Conservation (phyloP, 2,113 vertebrate genomes). For the Psammodynastes pulverulentus region DNA sequence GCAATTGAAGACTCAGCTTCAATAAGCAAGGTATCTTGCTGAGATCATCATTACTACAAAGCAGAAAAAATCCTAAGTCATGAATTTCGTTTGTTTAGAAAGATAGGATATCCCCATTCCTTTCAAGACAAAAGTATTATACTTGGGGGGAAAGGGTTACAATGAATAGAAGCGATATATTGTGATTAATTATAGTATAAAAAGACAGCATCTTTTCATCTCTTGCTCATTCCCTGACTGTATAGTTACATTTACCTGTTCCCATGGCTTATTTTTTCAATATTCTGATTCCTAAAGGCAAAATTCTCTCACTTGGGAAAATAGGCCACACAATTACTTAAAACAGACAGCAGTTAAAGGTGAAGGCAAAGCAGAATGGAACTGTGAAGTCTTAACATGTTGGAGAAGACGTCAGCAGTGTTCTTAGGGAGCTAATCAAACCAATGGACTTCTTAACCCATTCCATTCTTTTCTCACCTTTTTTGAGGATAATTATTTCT, state of each 20-base stretch:
- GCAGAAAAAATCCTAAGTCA: not conserved
- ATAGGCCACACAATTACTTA: not conserved
- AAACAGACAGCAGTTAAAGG: not conserved
- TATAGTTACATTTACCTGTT: not conserved
- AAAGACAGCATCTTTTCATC: not conserved
- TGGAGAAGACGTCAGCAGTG: not conserved
- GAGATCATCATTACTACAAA: not conserved
- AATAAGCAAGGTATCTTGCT: not conserved
- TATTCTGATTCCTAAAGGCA: not conserved
- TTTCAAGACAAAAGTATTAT: not conserved
- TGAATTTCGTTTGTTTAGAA: not conserved
- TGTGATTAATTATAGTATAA: not conserved
- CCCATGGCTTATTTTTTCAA: constrained; percentile 8
- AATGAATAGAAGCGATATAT: not conserved
- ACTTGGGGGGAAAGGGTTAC: not conserved
- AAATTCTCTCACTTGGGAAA: not conserved
- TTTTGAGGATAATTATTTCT: not conserved
- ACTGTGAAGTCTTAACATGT: not conserved
- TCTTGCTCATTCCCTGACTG: not conserved
- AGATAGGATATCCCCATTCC: not conserved
- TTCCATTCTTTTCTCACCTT: not conserved
- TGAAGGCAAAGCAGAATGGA: not conserved
- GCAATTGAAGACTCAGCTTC: not conserved
- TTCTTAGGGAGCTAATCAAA: constrained; percentile 13
- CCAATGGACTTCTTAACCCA: not conserved